A percentile compares a stretch with the other conserved stretches of the same genome.
Conservation (phyloP, 1,140 invertebrate genomes). For the Trichogramma pretiosum region DNA sequence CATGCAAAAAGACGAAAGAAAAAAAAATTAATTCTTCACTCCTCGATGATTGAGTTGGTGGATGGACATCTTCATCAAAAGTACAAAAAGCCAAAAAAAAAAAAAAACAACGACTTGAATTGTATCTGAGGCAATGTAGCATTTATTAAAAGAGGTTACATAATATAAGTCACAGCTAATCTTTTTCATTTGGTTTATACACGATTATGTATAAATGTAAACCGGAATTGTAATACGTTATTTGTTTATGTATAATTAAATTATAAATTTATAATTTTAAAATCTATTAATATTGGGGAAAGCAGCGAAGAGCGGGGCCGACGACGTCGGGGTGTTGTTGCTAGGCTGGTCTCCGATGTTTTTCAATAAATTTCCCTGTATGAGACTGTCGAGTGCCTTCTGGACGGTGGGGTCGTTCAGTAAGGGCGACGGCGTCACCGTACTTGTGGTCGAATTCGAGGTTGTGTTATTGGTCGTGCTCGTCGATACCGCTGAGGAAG, state of each 20-base stretch:
- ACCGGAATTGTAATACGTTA: no score
- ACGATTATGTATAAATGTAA: no score
- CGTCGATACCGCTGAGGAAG: conserved; percentile 29
- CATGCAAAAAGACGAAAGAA: no score
- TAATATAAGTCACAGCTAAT: no score
- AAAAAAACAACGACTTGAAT: neutral
- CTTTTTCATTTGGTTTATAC: no score
- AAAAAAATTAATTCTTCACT: no score
- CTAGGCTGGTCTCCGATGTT: conserved; percentile 42
- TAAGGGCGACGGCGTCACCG: conserved; percentile 46
- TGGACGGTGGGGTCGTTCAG: conserved; percentile 64
- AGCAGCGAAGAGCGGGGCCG: conserved; percentile 40
- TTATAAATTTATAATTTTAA: no score
- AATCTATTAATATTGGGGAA: conserved; percentile 41
- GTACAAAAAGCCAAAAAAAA: conserved; percentile 1
- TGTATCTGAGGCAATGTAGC: neutral
- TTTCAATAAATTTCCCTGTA: conserved; percentile 56
- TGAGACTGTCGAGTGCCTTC: conserved; percentile 65
- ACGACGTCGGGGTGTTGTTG: conserved; percentile 17
- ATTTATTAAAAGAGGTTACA: neutral
- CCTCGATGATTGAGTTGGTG: no score
- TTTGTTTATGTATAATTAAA: no score
- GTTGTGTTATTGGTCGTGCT: conserved; percentile 21
- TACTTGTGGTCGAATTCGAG: conserved; percentile 24
- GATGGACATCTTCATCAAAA: no score